Evolutionary conservation across 2,113 vertebrate species (phyloP), one percentile per base, ranked within the genome.

Genomic region (Canis aureus): DNA sequence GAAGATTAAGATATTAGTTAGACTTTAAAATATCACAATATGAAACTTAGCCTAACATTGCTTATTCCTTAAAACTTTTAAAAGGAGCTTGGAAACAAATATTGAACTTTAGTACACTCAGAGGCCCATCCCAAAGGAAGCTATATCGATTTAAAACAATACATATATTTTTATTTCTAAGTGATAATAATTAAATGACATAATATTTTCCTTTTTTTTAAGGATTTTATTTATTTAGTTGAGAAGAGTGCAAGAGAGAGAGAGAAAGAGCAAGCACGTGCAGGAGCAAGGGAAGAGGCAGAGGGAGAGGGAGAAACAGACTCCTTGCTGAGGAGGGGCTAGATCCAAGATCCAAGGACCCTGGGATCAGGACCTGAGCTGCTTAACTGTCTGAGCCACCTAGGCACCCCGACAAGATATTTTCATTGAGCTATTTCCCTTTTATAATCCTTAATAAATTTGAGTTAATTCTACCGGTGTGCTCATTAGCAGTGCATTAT

Each of bases 401-500:
- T 32, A 69, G 32, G 67, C 0, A 3, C 32, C 67, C 17, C 17
- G 19, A 95, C 97, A 93, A 89, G 93, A 71, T 87, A 55, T 12
- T 91, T 97, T 89, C 43, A 95, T 85, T 93, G 86, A 69, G 8
- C 43, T 74, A 73, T 89, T 95, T 89, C 83, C 20, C 35, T 79
- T 20, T 95, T 93, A 89, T 57, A 79, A 97, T 93, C 96, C 79
- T 96, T 95, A 94, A 92, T 94, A 69, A 71, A 2, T 95, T 97
- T 98, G 96, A 76, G 38, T 98, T 85, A 90, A 79, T 87, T 89
- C 49, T 83, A 8, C 97, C 76, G 97, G 8, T 23, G 92, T 29
- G 60, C 25, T 97, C 94, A 94, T 97, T 97, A 98, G 91, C 53
- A 95, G 49, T 92, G 82, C 1, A 16, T 86, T 91, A 62, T 96